Evolutionary conservation across 2,113 vertebrate genomes (phyloP).

Genomic region (Daboia siamensis): DNA sequence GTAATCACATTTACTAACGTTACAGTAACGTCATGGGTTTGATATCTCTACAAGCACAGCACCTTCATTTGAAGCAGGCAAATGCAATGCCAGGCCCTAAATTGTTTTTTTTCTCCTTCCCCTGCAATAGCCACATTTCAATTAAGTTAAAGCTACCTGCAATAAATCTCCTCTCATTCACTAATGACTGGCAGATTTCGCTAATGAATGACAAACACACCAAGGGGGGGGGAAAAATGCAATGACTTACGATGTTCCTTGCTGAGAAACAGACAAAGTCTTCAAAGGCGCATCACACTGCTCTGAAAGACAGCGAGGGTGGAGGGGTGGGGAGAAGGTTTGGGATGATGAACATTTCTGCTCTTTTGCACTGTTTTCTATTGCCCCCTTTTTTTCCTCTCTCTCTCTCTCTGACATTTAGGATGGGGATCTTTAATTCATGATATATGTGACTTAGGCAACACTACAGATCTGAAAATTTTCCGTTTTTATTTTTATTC

Average conservation of each 20-base stretch:
- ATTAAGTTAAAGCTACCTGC: background rate
- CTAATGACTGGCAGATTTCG: background rate
- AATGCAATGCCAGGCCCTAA: background rate
- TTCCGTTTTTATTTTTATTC: background rate
- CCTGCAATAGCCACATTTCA: background rate
- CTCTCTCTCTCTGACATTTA: background rate
- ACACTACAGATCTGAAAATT: background rate
- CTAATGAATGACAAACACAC: conserved; percentile 7
- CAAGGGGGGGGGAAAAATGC: background rate
- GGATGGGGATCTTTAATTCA: background rate
- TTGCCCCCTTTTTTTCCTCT: background rate
- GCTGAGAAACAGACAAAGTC: conserved; percentile 59
- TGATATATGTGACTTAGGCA: background rate
- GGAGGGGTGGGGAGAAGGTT: fast-evolving
- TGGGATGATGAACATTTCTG: background rate
- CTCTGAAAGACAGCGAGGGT: conserved; percentile 62
- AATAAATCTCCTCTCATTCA: background rate
- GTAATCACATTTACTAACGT: background rate
- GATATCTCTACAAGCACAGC: background rate
- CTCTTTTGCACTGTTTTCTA: background rate
- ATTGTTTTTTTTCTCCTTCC: background rate
- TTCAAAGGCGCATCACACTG: conserved; percentile 67
- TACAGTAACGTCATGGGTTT: background rate
- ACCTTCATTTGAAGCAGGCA: background rate
- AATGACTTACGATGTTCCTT: conserved; percentile 76